Base-by-base conservation (phyloP, 2,113 vertebrate species). In the Lepus timidus region DNA sequence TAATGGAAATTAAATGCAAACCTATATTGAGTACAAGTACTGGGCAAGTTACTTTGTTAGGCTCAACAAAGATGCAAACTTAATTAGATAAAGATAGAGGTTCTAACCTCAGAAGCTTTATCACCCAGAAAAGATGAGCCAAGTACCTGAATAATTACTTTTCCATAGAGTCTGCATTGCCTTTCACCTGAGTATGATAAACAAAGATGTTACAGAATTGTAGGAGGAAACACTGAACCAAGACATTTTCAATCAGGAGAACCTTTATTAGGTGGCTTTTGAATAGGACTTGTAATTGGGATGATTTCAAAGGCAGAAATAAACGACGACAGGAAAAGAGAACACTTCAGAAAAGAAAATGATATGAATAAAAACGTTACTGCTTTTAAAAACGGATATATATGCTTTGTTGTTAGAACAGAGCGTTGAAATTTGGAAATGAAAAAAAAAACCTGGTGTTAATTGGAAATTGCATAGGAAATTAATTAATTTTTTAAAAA, bases 121-220 rank as follows among this genome's bases (percentile, higher is more conserved):
- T 68, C 92, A 94, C 86, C 61, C 73, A 82, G 49, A 92, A 90
- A 67, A 94, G 19, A 94, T 70, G n/a, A 94, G 13, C 7, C 51
- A 76, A 74, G 36, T 84, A 27, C 17, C 20, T 49, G 87, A 61
- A 74, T 29, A 81, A 89, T 36, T 89, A 27, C 3, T 55, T 83
- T 73, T 75, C 58, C 61, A 39, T 51, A 22, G 25, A 67, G 25
- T 55, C 58, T 61, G 52, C 39, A 19, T 39, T 67, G 67, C 70
- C 86, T 81, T 9, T 89, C 52, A 55, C 36, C 44, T 70, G 36
- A 75, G 58, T 52, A 44, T 83, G 79, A 85, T 29, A 88, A 82
- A 65, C 14, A 90, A 92, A 81, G 19, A 1, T 61, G 61, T 13
- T 85, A 62, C 23, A 39, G 65, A 75, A 13, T 65, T 82, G 27